These are phyloP conservation scores for Pseudomugil gertrudae DNA, from an alignment of 2,797 vertebrate genomes.

Conservation along the genomic window DNA sequence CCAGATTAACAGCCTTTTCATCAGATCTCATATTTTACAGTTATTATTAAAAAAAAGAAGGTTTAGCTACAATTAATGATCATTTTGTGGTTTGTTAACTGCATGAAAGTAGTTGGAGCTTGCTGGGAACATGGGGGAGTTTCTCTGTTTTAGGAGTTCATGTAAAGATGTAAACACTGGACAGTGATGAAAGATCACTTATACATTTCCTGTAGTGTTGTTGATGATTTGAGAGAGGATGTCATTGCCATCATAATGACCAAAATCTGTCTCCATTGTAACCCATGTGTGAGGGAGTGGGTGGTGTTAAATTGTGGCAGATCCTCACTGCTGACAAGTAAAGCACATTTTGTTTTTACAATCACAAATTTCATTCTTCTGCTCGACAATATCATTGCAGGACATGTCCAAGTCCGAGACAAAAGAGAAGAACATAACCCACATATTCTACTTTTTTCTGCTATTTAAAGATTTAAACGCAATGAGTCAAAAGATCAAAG, in stretches of 20 bases:
- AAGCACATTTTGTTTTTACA: not conserved
- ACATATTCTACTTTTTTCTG: not conserved
- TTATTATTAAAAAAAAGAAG: conserved; percentile 20
- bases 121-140: conserved; percentile 11
- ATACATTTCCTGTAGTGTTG: conserved; percentile 9
- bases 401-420: not conserved
- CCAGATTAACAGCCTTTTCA: conserved; percentile 4
- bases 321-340: not conserved
- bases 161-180: conserved; percentile 12
- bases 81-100: conserved; percentile 6
- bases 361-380: not conserved
- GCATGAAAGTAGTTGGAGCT: conserved; percentile 9
- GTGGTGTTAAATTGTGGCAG: not conserved
- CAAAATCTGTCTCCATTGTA: not conserved
- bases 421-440: not conserved
- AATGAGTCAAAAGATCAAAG: not conserved
- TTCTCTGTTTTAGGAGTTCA: conserved; percentile 20
- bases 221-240: not conserved
- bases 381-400: not conserved
- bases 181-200: not conserved
- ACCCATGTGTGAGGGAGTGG: not conserved
- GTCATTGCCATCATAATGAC: not conserved
- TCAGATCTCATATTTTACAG: conserved; percentile 5
- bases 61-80: conserved; percentile 7
- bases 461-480: not conserved